Evolutionary conservation across 2,888 invertebrate genomes (phyloP), one percentile per base, ranked within the genome.

Genomic region (Mythimna albipuncta): DNA sequence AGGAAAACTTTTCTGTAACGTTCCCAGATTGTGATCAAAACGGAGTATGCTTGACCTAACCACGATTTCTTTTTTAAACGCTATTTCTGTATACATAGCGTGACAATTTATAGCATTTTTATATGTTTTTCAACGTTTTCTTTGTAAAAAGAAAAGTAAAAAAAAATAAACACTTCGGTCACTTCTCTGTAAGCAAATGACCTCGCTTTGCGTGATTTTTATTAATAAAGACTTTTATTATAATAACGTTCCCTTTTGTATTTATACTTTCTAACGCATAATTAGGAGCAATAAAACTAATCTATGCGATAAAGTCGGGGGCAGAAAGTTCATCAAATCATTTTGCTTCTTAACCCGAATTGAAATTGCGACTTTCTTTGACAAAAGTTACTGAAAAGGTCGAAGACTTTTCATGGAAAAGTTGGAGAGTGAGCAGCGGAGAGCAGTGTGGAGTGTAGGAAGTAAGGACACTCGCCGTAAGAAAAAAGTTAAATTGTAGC

Each of bases 21-120:
- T 80, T 79, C 69, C 58, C 50, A 69, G 81, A 84, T 84, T 64
- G 64, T 64, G 58, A 85, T 85, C 84, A 59, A 72, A 73, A 65
- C 58, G 67, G 68, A 70, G 62, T 72, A 69, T 69, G 71, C 64
- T 82, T 85, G 77, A 83, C 80, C 80, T 75, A 72, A 69, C 81
- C 73, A 84, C 72, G 74, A 69, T 81, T 81, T 62, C 68, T 85
- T 70, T 75, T 75, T 78, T 71, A 80, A 72, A 61, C 65, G 70
- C 81, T 88, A 88, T 88, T 89, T 87, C 79, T 84, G 82, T 87
- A 85, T 74, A 80, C 84, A 85, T 90, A 75, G 91, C 91, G 91
- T 92, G 91, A 89, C 88, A 87, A 81, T 82, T 82, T 79, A 83
- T 78, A 81, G 82, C 81, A 83, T 84, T 89, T 87, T 80, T 32